Base-by-base conservation (phyloP, 2,888 invertebrate genomes). In the Neoitamus cyanurus region DNA sequence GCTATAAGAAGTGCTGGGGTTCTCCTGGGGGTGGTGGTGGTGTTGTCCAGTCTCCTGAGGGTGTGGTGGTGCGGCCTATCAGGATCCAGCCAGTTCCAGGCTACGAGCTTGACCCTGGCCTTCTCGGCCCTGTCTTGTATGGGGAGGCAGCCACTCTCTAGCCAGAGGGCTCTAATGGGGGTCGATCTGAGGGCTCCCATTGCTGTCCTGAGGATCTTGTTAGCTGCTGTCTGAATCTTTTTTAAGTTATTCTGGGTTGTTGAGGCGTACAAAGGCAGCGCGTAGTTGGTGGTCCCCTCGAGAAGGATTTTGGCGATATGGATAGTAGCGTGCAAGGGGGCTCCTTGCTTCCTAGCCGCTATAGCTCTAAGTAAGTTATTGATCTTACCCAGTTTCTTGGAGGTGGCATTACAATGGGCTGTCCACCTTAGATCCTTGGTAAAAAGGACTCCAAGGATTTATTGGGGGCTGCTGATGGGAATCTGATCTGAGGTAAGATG, bases 161-260 rank as follows among this genome's bases (percentile, higher is more conserved):
- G 13, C n/a, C 15, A 13, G 0, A 73, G 20, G 6, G 73, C 37
- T 3, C 9, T 3, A 15, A 15, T 15, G 15, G 73, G 73, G 1
- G 73, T 73, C 0, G 73, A 34, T 20, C n/a, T 31, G 1, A 73
- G 36, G 0, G 36, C 36, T 0, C 73, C 73, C 0, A 3, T 15
- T 3, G 36, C 20, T 2, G 37, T 73, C 1, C 36, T 1, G 0
- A 36, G 1, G 1, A 20, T n/a, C 1, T 34, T n/a, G 6, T 73
- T 73, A 1, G 1, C 3, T 0, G 1, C 0, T 0, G 9, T 36
- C 0, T 9, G 0, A n/a, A n/a, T n/a, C n/a, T n/a, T n/a, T n/a
- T n/a, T n/a, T n/a, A 73, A 20, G 37, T 73, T 34, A 1, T 5
- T 20, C 20, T 31, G 0, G 0, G 13, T 1, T 0, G 73, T 73